A percentile compares a stretch with the other conserved stretches of the same genome.
Evolutionary conservation across 2,113 vertebrate species (phyloP).

Genomic region (Rynchops niger): DNA sequence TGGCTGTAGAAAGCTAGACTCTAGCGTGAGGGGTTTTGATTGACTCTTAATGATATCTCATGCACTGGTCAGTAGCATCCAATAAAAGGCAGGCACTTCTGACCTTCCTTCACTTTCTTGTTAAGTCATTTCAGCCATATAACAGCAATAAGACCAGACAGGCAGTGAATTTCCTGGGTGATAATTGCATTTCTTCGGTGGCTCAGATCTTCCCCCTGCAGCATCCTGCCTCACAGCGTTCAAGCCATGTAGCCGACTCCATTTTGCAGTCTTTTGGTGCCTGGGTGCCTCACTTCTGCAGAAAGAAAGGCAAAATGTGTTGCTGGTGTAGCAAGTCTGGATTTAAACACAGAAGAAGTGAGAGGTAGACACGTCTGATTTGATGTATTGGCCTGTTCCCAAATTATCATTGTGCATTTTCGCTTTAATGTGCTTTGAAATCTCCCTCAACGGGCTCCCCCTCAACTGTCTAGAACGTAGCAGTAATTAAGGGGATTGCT

Average conservation of each 20-base stretch:
- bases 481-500: neutral
- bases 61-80: neutral
- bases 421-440: neutral
- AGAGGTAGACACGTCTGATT: neutral
- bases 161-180: slow-evolving; percentile 26
- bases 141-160: neutral
- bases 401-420: neutral
- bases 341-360: neutral
- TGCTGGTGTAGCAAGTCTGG: neutral
- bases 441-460: neutral
- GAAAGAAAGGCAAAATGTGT: neutral
- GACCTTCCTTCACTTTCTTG: slow-evolving; percentile 25
- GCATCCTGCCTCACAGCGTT: neutral
- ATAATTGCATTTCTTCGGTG: slow-evolving; percentile 12
- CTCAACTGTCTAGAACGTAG: neutral
- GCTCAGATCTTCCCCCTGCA: neutral
- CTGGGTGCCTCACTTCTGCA: neutral
- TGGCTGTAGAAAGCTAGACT: neutral
- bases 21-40: slow-evolving; percentile 20
- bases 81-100: neutral
- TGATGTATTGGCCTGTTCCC: neutral
- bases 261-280: neutral
- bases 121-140: slow-evolving; percentile 7
- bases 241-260: neutral
- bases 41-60: slow-evolving; percentile 27